Conservation (phyloP, 2,797 vertebrate species). For the Rhabdomys pumilio region DNA sequence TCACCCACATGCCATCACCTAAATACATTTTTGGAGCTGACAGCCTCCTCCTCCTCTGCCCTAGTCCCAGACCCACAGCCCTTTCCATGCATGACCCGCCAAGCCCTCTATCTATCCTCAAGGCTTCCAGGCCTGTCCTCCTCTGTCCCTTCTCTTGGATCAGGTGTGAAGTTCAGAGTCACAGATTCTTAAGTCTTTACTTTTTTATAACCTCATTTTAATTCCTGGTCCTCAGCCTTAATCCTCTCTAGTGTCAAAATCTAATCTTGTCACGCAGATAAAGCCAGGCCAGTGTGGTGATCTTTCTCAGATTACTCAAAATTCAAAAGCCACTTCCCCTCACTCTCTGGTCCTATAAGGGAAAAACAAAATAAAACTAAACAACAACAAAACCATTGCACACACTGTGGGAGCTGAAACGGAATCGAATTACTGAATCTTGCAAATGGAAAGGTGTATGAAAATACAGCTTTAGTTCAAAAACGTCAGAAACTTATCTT, state of each 20-base stretch:
- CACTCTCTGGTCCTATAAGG: not conserved
- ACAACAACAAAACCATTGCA: not conserved
- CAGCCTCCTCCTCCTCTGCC: not conserved
- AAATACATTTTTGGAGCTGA: not conserved
- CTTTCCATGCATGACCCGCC: not conserved
- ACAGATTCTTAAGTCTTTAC: constrained; percentile 49
- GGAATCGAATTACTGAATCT: not conserved
- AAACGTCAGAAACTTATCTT: not conserved
- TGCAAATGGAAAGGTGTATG: not conserved
- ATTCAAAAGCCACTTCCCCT: not conserved
- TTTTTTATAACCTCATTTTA: constrained; percentile 74
- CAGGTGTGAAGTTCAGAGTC: constrained; percentile 53
- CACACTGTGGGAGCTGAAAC: rapidly evolving
- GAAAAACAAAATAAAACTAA: not conserved
- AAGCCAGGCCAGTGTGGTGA: constrained; percentile 24
- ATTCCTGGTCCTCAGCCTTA: constrained; percentile 65
- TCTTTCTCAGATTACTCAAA: constrained; percentile 41
- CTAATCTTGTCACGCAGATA: constrained; percentile 40
- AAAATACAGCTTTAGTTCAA: not conserved
- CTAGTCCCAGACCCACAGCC: not conserved
- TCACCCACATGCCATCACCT: not conserved
- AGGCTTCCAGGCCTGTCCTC: not conserved
- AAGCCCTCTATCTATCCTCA: not conserved
- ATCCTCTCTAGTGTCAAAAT: constrained; percentile 56
- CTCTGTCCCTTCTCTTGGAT: not conserved